Percentiles rank a stretch among this genome's conserved stretches.
phyloP scores from a whole-genome alignment of 2,797 vertebrate species.

The Threskiornis aethiopicus region DNA sequence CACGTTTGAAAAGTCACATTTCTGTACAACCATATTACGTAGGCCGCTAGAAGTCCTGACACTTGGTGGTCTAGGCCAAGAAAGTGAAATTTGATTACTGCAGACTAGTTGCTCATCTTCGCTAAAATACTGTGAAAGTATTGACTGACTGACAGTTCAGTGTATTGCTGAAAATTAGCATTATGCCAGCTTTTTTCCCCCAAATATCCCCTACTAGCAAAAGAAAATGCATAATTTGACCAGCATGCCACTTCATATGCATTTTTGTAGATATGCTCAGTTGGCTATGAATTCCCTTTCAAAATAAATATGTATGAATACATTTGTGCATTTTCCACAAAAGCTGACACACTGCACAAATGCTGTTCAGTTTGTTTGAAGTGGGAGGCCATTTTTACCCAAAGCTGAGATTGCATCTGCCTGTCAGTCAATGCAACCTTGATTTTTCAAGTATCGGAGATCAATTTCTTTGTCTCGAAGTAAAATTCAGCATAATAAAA shows the following conservation, averaged over 20 bases:
- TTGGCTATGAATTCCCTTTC: neutral
- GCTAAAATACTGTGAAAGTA: neutral
- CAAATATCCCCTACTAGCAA: neutral
- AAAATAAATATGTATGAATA: neutral
- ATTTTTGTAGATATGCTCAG: neutral
- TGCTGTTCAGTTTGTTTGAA: neutral
- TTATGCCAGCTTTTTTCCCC: neutral
- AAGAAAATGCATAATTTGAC: conserved; percentile 2
- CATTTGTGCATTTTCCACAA: neutral
- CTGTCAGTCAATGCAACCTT: neutral
- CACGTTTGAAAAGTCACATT: neutral
- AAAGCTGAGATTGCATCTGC: neutral
- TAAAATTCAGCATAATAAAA: neutral
- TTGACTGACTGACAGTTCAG: conserved; percentile 27
- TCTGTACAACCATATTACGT: neutral
- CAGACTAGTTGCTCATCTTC: neutral
- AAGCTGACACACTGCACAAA: neutral
- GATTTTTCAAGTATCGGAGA: neutral
- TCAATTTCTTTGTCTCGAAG: neutral
- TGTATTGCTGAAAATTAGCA: conserved; percentile 36
- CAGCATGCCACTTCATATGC: neutral
- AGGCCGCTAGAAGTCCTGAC: neutral
- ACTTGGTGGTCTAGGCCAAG: neutral
- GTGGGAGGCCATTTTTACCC: neutral
- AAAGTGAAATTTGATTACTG: neutral